Evolutionary conservation across 1,140 invertebrate genomes (phyloP), one percentile per base, ranked within the genome.

Genomic region (Drosophila teissieri): DNA sequence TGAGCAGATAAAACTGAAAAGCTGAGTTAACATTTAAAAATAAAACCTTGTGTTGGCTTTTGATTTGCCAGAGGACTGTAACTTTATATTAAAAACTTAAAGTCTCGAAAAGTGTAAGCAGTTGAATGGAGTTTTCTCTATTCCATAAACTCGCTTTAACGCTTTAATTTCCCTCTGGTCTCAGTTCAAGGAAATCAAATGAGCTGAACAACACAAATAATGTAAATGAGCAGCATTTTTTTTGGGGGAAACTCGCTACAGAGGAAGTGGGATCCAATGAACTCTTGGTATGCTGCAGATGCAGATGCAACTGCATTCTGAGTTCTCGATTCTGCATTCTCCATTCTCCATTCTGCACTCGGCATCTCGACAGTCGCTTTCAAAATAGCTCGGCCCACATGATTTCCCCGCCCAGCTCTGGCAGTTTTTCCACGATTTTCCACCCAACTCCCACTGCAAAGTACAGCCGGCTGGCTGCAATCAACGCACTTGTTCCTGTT

Each of bases 401-500:
- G 51, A 49, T n/a, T 34, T 48, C 45, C 46, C 48, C 24, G 22
- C 6, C 24, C 10, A 31, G 27, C 27, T 31, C 27, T 31, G 8
- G 27, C 22, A 10, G 54, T 17, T 36, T 61, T 49, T 27, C 39
- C 56, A 46, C 62, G 65, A 67, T 34, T 60, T 44, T 31, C 45
- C 62, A 15, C 65, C 42, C 57, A 57, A 61, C 57, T 15, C 37
- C 51, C 56, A 62, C 49, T 31, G 52, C 36, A 78, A 69, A 74
- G 73, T 74, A 78, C 78, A 70, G 75, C 64, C 75, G 67, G 83
- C 45, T 73, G 61, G 44, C 56, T 69, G 83, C 83, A 88, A 88
- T 88, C 84, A 88, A 83, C 79, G 83, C 84, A 88, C 84, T 88
- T 88, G 84, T 89, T 88, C 80, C 79, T 83, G 69, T 78, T 84